Conservation (phyloP, 2,888 invertebrate genomes). For the Drosophila paranaensis region DNA sequence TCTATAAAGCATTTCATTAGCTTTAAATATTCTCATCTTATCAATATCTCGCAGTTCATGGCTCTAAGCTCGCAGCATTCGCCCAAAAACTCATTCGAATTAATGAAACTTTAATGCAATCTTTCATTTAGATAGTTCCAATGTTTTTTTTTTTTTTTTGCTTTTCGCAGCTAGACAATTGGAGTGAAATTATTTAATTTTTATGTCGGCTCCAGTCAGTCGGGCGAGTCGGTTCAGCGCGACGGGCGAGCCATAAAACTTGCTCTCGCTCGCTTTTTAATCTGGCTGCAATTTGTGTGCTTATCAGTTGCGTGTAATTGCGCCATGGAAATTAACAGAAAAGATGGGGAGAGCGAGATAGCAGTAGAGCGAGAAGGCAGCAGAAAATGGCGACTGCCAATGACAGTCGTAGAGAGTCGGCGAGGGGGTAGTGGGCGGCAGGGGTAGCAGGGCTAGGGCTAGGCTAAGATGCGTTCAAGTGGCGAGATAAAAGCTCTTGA, state of each 20-base stretch:
- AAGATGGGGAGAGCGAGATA: background rate
- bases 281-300: constrained; percentile 51
- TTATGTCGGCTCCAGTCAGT: constrained; percentile 72
- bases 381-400: constrained; percentile 67
- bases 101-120: background rate
- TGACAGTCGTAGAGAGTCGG: constrained; percentile 41
- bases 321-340: constrained; percentile 79
- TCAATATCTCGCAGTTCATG: background rate
- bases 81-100: background rate
- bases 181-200: constrained; percentile 47
- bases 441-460: background rate
- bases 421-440: background rate
- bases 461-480: constrained; percentile 69
- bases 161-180: constrained; percentile 32
- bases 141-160: constrained; percentile 12
- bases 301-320: constrained; percentile 81
- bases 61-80: background rate
- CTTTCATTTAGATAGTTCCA: constrained; percentile 21
- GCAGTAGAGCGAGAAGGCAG: background rate
- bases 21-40: too few relatives aligned
- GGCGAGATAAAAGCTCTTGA: constrained; percentile 78
- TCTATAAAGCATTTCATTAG: too few relatives aligned
- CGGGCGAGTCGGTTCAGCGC: constrained; percentile 28
- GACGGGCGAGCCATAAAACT: constrained; percentile 60
- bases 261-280: constrained; percentile 62